Evolutionary conservation across 2,797 vertebrate genomes (phyloP).

Genomic region (Hydrocynus forskahlii): DNA sequence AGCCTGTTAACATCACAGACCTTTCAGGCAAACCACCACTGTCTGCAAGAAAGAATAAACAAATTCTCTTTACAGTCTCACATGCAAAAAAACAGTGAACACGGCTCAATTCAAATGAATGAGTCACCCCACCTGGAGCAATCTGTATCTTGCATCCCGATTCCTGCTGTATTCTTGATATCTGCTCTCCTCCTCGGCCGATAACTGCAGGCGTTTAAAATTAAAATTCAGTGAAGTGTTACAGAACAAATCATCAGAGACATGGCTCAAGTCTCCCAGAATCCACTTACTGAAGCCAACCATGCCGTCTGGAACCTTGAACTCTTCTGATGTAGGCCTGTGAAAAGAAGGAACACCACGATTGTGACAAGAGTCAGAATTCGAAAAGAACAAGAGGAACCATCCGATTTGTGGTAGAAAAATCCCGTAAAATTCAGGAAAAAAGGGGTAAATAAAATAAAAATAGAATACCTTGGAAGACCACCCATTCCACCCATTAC

Average conservation of each 20-base stretch:
- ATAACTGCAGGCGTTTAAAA: conserved; percentile 81
- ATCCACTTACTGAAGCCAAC: conserved; percentile 98
- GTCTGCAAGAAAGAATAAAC: conserved; percentile 75
- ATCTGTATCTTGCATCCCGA: conserved; percentile 99
- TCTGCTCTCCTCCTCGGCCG: conserved; percentile 98
- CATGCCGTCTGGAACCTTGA: conserved; percentile 99
- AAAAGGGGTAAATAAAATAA: not conserved
- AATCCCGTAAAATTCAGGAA: too few species aligned
- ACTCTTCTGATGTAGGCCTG: conserved; percentile 94
- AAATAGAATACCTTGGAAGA: conserved; percentile 81
- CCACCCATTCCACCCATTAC: conserved; percentile 87
- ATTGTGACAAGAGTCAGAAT: not conserved
- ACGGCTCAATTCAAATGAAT: not conserved
- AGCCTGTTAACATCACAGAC: conserved; percentile 94
- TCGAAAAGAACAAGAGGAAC: fast-evolving
- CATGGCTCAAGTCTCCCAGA: not conserved
- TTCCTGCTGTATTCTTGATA: conserved; percentile 96
- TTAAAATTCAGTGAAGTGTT: not conserved
- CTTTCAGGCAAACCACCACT: conserved; percentile 97
- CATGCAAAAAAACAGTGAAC: too few species aligned
- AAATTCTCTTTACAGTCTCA: not conserved
- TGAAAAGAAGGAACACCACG: conserved; percentile 29
- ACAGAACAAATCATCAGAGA: not conserved
- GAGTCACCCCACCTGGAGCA: conserved; percentile 85
- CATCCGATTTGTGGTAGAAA: too few species aligned